Percentiles rank a stretch among this genome's conserved stretches.
Conservation (phyloP, 2,888 invertebrate genomes). For the Perizoma affinitatum region DNA sequence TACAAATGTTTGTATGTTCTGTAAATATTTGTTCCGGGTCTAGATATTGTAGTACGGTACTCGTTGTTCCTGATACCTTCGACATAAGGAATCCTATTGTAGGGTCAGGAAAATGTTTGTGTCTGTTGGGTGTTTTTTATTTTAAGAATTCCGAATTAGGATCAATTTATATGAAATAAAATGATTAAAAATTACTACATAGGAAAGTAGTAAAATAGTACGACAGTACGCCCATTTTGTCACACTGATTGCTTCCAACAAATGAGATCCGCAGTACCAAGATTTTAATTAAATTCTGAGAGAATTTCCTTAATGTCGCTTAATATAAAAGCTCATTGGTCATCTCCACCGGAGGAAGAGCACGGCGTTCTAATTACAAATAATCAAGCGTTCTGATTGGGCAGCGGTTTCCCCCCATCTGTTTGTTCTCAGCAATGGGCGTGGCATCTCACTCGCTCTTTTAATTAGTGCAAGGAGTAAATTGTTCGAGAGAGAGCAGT, state of each 20-base stretch:
- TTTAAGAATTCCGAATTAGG: too few relatives aligned
- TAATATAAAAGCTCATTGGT: conserved; percentile 79
- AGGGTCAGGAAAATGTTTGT: too few relatives aligned
- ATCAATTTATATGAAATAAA: too few relatives aligned
- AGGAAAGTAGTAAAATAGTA: conserved; percentile 46
- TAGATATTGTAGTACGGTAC: too few relatives aligned
- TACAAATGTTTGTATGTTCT: too few relatives aligned
- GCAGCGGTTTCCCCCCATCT: conserved; percentile 72
- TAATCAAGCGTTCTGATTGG: conserved; percentile 82
- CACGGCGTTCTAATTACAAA: conserved; percentile 82
- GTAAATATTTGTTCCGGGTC: too few relatives aligned
- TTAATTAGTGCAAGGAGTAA: conserved; percentile 85
- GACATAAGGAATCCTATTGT: too few relatives aligned
- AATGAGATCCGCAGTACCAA: conserved; percentile 57
- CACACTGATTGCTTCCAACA: conserved; percentile 60
- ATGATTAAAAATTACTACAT: conserved; percentile 34
- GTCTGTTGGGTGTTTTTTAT: too few relatives aligned
- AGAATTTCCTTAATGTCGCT: conserved; percentile 65
- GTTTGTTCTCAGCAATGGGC: conserved; percentile 80
- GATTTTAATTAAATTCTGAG: conserved; percentile 67
- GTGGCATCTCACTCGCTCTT: conserved; percentile 81
- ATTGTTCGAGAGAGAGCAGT: conserved; percentile 82
- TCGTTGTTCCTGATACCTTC: too few relatives aligned
- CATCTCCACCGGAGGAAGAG: conserved; percentile 76
- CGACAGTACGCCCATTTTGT: conserved; percentile 62